Evolutionary conservation across 1,140 invertebrate species (phyloP), one percentile per base, ranked within the genome.

Genomic region (Ceratina calcarata): DNA sequence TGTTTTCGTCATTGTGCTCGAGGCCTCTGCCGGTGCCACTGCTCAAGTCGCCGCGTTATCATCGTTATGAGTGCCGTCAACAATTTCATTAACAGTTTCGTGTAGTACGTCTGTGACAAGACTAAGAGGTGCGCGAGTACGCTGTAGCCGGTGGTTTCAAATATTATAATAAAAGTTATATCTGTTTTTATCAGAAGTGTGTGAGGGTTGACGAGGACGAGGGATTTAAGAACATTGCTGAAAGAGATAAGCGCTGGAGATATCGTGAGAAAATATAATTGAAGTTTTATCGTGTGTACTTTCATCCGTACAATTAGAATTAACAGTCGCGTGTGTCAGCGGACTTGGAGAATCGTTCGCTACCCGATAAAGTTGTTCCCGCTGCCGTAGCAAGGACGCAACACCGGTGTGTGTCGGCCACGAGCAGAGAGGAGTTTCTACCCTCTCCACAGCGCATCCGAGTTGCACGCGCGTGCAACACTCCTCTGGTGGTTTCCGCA

Each of bases 401-500:
- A 69, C 67, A 65, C 82, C 82, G 82, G 82, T 84, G 53, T 84
- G 53, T 74, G 53, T 74, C 78, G 72, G 61, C 60, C 69, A 66
- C 81, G 83, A 84, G 77, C 68, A 81, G 72, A 76, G 83, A 22
- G 84, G 83, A 45, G 37, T 45, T 76, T 45, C 55, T 84, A 82
- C 75, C 69, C 75, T 65, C 70, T 71, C 81, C 55, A 65, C 83
- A 77, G 77, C 83, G 78, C 84, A 78, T 85, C 83, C 55, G 73
- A 81, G 83, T 85, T 74, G 83, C 82, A 85, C 83, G 83, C 84
- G 84, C 83, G 83, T 84, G 83, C 70, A 84, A 73, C 78, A 84
- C 78, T 84, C 78, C 76, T 22, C 53, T 61, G 60, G 82, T 73
- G 80, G 24, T 55, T 55, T 68, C 58, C 24, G 61, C 27, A 62